These are phyloP conservation scores for Pangasianodon hypophthalmus DNA, from an alignment of 2,113 vertebrate genomes.

Conservation along the genomic window DNA sequence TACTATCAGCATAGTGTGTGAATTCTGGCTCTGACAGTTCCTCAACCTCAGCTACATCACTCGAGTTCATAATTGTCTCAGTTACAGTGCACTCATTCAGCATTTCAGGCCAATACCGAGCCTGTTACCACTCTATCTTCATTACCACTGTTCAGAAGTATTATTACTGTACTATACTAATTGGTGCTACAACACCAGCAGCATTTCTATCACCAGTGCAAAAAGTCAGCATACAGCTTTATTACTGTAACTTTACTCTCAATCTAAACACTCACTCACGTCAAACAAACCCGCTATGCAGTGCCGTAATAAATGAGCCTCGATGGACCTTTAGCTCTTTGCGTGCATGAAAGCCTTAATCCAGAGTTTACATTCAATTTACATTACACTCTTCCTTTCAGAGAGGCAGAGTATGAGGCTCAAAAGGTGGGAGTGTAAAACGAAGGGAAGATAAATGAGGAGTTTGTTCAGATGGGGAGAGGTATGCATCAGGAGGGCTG, in stretches of 20 bases:
- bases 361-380: constrained; percentile 39
- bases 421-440: constrained; percentile 47
- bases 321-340: background rate
- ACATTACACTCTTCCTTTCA: constrained; percentile 43
- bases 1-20: no score
- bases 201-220: background rate
- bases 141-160: background rate
- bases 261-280: constrained; percentile 40
- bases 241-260: constrained; percentile 28
- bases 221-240: constrained; percentile 9
- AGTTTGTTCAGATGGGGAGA: constrained; percentile 49
- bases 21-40: no score
- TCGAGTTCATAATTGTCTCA: background rate
- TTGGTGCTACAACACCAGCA: background rate
- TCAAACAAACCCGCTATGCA: constrained; percentile 27
- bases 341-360: constrained; percentile 21
- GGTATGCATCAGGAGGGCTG: constrained; percentile 34
- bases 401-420: constrained; percentile 12
- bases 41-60: no score
- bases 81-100: background rate
- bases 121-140: background rate
- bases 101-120: background rate
- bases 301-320: constrained; percentile 23
- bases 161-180: background rate
- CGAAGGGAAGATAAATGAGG: constrained; percentile 52